Evolutionary conservation across 2,888 invertebrate genomes (phyloP), one percentile per base, ranked within the genome.

Genomic region (Agrenia bidenticulata): DNA sequence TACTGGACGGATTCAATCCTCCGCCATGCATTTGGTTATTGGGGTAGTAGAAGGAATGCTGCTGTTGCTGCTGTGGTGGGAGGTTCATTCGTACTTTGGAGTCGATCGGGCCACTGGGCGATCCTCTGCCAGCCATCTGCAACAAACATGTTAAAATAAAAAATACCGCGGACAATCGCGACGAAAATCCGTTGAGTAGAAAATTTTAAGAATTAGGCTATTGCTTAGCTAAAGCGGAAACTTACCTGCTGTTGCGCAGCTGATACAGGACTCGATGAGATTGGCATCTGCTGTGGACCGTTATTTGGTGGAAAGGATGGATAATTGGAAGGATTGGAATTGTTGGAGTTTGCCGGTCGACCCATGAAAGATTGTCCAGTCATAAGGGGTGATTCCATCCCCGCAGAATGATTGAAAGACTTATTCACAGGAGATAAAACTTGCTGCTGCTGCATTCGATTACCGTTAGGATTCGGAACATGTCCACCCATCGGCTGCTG

Each of bases 401-500:
- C 55, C 45, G 66, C 59, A 59, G 61, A 61, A 64, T 66, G 74
- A 67, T 66, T 72, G 72, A 74, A 74, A 72, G 74, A 74, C 74
- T 74, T 73, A 54, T 68, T 72, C 21, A 70, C 66, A 49, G 70
- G 70, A 60, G 70, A 70, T 61, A 70, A 21, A 2, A 58, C 45
- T 58, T 58, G 58, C n/a, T 57, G 57, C 41, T 41, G 39, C 17
- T 41, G 21, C 58, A 23, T 24, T 17, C 49, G 37, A 19, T 23
- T 41, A 17, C 58, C 49, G 19, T 49, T 39, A 7, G 51, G 51
- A 24, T 24, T 24, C 5, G 23, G 23, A 21, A 19, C 51, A 19
- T 45, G 45, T 7, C 51, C 21, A 13, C 51, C 51, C 19, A 21
- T 27, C 2, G n/a, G 41, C 41, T 41, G 41, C 23, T 41, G 57